Evolutionary conservation across 2,888 invertebrate species (phyloP), one percentile per base, ranked within the genome.

Genomic region (Calliopum simillimum): DNA sequence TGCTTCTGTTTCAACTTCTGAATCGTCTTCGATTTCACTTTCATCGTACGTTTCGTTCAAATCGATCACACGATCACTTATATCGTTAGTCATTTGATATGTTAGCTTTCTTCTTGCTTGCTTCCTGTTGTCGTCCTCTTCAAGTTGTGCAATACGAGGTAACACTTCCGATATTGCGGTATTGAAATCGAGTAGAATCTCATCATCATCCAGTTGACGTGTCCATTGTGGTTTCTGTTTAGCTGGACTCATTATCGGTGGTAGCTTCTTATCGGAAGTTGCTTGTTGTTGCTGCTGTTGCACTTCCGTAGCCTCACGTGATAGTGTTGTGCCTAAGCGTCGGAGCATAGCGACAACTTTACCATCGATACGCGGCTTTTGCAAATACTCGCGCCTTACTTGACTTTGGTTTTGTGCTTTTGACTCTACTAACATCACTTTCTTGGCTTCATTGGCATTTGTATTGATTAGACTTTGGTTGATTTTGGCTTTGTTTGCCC

Each of bases 121-220:
- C 66, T 53, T 65, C 56, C 44, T 25, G 23, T 49, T 14, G 51
- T 44, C n/a, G n/a, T n/a, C n/a, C 41, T 43, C 25, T 16, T 16
- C 71, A n/a, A 23, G 13, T 56, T 63, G 56, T 49, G 49, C 41
- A 44, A 61, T 25, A 59, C 75, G 55, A 63, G 84, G 82, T 74
- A 86, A 77, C 71, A 86, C 85, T 82, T 86, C 86, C 79, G 83
- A 82, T 76, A 86, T 82, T 73, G 79, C 83, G 72, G 80, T 79
- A 79, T 86, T 81, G 72, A 86, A 86, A 76, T 85, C 80, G 71
- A 86, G 78, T 73, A 86, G 77, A 69, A 86, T 80, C 75, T 86
- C 86, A 76, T 85, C 81, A 14, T 80, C 81, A 8, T 80, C 81
- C 67, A 85, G 73, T 49, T 73, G 71, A 33, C 83, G 79, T 66